A percentile compares a stretch with the other conserved stretches of the same genome.
These are phyloP conservation scores for Megathymus violae DNA, from an alignment of 1,140 invertebrate species.

Conservation along the genomic window DNA sequence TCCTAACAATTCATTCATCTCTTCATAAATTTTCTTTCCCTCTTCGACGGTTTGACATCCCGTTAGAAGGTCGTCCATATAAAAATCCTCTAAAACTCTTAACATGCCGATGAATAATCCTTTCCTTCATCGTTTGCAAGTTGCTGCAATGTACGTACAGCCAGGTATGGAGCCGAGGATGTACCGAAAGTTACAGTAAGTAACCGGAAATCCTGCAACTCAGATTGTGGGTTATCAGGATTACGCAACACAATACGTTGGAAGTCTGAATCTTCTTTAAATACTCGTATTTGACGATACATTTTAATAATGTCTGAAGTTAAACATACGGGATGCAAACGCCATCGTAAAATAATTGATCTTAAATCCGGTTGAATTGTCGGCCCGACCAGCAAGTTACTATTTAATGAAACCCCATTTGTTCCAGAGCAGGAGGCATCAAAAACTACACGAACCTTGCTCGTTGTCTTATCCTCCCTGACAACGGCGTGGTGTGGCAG, in stretches of 20 bases:
- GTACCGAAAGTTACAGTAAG: constrained; percentile 22
- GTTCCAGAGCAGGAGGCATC: background rate
- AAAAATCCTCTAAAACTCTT: constrained; percentile 9
- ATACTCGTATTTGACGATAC: background rate
- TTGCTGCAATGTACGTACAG: constrained; percentile 7
- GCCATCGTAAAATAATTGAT: background rate
- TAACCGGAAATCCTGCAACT: background rate
- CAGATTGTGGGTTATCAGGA: constrained; percentile 6
- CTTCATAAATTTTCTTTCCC: constrained; percentile 7
- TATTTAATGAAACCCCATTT: background rate
- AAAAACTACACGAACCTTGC: constrained; percentile 3
- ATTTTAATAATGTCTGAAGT: background rate
- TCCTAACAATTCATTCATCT: constrained; percentile 7
- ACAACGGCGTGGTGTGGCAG: constrained; percentile 1
- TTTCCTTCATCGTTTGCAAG: constrained; percentile 13
- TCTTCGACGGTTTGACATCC: constrained; percentile 8
- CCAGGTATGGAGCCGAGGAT: constrained; percentile 21
- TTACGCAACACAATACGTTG: constrained; percentile 12
- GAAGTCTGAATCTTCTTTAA: constrained; percentile 1
- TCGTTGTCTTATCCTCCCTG: background rate
- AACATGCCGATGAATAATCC: constrained; percentile 2
- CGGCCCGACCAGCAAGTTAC: background rate
- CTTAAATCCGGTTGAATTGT: background rate
- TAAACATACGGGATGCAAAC: background rate
- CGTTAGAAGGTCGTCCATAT: constrained; percentile 19